Evolutionary conservation across 2,797 vertebrate genomes (phyloP).

Genomic region (Molothrus ater): DNA sequence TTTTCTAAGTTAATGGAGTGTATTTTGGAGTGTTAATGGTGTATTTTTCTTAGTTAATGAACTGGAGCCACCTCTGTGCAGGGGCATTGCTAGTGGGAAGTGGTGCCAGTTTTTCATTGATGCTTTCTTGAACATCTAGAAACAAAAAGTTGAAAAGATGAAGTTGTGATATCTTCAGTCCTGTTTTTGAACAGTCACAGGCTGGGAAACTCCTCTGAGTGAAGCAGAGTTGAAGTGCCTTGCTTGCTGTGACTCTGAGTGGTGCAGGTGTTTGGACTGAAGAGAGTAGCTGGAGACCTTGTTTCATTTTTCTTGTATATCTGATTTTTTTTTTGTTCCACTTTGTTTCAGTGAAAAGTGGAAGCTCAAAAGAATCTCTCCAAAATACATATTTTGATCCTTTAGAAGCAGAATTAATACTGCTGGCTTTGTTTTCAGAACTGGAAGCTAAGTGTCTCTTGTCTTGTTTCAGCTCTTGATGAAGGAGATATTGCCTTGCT

Average conservation of each 20-base stretch:
- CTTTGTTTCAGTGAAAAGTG: neutral
- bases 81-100: neutral
- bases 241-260: neutral
- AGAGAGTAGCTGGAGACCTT: neutral
- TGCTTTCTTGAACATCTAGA: neutral
- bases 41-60: neutral
- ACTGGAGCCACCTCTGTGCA: neutral
- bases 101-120: neutral
- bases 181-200: neutral
- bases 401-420: neutral
- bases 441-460: slow-evolving; percentile 35
- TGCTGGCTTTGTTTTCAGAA: neutral
- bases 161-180: neutral
- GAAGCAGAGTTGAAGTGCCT: neutral
- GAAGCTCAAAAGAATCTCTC: neutral
- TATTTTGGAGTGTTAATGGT: neutral
- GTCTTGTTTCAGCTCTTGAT: slow-evolving; percentile 88
- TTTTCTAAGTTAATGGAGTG: neutral
- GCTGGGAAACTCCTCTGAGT: neutral
- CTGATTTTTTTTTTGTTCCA: neutral
- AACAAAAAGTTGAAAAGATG: neutral
- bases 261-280: neutral
- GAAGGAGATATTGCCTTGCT: slow-evolving; percentile 97
- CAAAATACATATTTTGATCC: neutral
- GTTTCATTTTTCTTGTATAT: neutral